Percentiles rank a stretch among this genome's conserved stretches.
Conservation (phyloP, 2,888 invertebrate genomes). For the Neoscelio sp. region DNA sequence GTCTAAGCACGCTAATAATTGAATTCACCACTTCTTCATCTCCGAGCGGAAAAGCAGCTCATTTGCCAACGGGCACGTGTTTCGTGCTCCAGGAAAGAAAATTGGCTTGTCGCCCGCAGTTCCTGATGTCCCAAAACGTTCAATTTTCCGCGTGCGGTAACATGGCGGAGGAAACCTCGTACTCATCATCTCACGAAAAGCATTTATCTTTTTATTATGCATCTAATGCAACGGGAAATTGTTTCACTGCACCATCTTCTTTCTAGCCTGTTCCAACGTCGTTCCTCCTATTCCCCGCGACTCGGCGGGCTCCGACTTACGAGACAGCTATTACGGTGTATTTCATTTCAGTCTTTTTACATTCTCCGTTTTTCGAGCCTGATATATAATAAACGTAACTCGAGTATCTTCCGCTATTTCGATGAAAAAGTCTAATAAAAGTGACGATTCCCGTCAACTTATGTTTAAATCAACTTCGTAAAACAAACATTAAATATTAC, state of each 20-base stretch:
- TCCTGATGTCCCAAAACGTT: constrained; percentile 59
- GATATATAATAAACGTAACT: constrained; percentile 58
- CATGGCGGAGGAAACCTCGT: constrained; percentile 40
- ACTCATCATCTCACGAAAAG: constrained; percentile 64
- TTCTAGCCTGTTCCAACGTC: constrained; percentile 44
- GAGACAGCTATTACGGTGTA: constrained; percentile 64
- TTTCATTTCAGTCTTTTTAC: constrained; percentile 53
- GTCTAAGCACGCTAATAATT: constrained; percentile 44
- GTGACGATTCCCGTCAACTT: constrained; percentile 37
- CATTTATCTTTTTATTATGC: constrained; percentile 72
- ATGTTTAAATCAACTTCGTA: constrained; percentile 26
- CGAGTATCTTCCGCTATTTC: constrained; percentile 36
- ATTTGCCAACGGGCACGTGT: constrained; percentile 49
- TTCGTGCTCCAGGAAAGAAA: constrained; percentile 52
- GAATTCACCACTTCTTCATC: constrained; percentile 49
- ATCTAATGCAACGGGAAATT: constrained; percentile 71
- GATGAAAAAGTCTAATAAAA: constrained; percentile 53
- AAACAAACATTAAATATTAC: constrained; percentile 37
- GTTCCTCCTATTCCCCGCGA: constrained; percentile 29
- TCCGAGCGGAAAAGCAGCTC: constrained; percentile 29
- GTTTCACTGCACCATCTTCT: constrained; percentile 66
- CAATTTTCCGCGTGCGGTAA: constrained; percentile 58
- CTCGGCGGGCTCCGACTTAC: constrained; percentile 37
- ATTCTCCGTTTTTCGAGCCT: constrained; percentile 44
- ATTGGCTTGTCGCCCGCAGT: constrained; percentile 64